Evolutionary conservation across 2,888 invertebrate species (phyloP).

Genomic region (Cheilosia vulpina): DNA sequence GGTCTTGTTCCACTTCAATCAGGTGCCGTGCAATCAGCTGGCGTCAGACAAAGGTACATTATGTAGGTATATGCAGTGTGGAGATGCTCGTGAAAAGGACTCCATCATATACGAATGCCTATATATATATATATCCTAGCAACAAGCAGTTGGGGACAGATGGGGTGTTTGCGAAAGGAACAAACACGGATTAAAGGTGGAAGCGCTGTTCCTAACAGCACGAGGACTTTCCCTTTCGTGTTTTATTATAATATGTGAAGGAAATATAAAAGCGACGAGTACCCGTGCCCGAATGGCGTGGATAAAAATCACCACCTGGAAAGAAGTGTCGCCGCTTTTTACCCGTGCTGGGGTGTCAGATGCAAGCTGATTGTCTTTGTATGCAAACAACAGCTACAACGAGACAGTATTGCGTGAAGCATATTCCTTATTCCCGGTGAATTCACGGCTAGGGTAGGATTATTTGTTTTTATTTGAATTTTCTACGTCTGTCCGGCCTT

Average conservation of each 20-base stretch:
- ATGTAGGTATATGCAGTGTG: neutral
- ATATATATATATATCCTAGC: slow-evolving; percentile 51
- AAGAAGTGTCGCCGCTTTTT: slow-evolving; percentile 27
- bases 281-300: slow-evolving; percentile 1
- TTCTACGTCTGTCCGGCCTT: slow-evolving; percentile 72
- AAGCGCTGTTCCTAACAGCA: slow-evolving; percentile 45
- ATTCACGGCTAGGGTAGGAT: slow-evolving; percentile 36
- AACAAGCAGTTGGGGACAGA: slow-evolving; percentile 32
- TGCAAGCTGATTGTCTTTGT: slow-evolving; percentile 48
- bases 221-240: slow-evolving; percentile 65
- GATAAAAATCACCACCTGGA: slow-evolving; percentile 45
- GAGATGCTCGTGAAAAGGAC: slow-evolving; percentile 33
- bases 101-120: slow-evolving; percentile 18
- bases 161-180: slow-evolving; percentile 13
- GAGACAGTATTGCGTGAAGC: slow-evolving; percentile 10
- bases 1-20: slow-evolving; percentile 60
- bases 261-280: slow-evolving; percentile 22
- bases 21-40: slow-evolving; percentile 59
- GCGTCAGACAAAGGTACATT: slow-evolving; percentile 37
- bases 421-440: slow-evolving; percentile 7
- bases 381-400: slow-evolving; percentile 6
- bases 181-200: slow-evolving; percentile 62
- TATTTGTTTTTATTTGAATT: slow-evolving; percentile 70
- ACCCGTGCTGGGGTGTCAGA: slow-evolving; percentile 49
- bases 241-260: slow-evolving; percentile 30